Evolutionary conservation across 2,113 vertebrate genomes (phyloP).

Genomic region (Heterotis niloticus): DNA sequence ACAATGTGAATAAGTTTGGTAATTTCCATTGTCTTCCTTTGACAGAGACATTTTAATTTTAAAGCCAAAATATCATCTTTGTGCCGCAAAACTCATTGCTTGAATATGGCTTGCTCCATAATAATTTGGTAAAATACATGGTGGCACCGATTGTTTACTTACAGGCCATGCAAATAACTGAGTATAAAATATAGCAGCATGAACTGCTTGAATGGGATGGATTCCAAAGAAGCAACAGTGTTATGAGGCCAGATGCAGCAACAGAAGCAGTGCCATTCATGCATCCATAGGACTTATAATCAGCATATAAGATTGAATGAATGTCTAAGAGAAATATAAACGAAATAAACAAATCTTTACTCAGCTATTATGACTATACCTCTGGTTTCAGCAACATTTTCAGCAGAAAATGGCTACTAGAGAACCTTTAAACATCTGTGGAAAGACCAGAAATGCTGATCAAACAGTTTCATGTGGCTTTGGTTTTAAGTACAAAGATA

Average conservation of each 20-base stretch:
- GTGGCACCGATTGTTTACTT: no score
- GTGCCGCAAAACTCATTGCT: no score
- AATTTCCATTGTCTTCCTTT: no score
- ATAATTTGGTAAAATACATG: no score
- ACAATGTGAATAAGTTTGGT: no score
- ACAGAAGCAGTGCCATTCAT: not conserved
- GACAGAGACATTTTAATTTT: no score
- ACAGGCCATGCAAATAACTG: no score
- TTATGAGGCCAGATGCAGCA: not conserved
- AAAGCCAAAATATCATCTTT: no score
- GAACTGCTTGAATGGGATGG: no score
- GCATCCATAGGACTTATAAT: not conserved
- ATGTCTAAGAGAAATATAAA: not conserved
- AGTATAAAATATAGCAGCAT: no score
- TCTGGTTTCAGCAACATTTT: no score
- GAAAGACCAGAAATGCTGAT: not conserved
- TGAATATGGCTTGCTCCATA: no score
- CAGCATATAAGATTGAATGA: not conserved
- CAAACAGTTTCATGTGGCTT: not conserved
- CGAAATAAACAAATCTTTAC: not conserved
- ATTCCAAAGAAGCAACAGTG: not conserved
- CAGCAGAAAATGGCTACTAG: not conserved
- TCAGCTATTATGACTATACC: not conserved
- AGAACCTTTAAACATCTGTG: not conserved
- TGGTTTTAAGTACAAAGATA: not conserved